Evolutionary conservation across 2,888 invertebrate genomes (phyloP).

Genomic region (Chironomus tentans): DNA sequence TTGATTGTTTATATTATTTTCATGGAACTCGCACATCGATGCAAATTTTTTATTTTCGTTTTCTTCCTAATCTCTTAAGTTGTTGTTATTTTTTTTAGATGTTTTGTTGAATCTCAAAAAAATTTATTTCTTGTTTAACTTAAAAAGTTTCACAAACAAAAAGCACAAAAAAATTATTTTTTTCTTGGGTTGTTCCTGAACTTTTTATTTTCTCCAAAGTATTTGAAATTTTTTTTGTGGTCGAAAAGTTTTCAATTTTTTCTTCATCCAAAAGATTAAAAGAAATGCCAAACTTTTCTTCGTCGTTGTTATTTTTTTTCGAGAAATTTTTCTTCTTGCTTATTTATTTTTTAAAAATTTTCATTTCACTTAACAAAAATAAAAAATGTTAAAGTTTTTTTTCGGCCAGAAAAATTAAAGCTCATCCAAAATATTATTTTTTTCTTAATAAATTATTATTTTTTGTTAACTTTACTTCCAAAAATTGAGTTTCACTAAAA

Average conservation of each 20-base stretch:
- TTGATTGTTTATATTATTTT: conserved; percentile 8
- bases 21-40: conserved; percentile 14
- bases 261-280: background rate
- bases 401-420: background rate
- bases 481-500: background rate
- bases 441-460: background rate
- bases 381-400: background rate
- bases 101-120: background rate
- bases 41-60: background rate
- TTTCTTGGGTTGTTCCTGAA: background rate
- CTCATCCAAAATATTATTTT: background rate
- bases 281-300: conserved; percentile 10
- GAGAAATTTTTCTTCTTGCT: no score
- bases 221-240: background rate
- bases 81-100: background rate
- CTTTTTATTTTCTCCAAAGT: background rate
- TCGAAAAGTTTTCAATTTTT: conserved; percentile 8
- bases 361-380: background rate
- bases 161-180: background rate
- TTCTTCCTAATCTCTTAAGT: conserved; percentile 1
- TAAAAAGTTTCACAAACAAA: no score
- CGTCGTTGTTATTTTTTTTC: conserved; percentile 6
- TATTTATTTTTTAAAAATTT: background rate
- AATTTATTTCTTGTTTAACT: no score
- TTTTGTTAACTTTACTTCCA: background rate